Conservation (phyloP, 2,888 invertebrate species). For the Cryptocheilus praepositus region DNA sequence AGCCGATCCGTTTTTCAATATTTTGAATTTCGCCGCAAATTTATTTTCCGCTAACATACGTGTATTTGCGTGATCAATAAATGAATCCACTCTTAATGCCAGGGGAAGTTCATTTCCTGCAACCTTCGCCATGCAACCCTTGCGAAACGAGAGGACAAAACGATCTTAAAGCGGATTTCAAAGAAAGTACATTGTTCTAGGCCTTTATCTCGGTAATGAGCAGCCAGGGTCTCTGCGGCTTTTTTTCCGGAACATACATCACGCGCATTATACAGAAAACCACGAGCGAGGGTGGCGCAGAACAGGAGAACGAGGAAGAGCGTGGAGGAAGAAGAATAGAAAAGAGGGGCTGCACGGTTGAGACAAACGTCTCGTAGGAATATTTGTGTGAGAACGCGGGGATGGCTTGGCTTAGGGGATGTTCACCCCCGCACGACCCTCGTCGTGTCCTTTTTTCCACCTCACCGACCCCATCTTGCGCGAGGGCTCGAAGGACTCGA, state of each 20-base stretch:
- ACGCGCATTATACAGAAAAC: constrained; percentile 50
- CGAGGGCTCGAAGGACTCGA: constrained; percentile 47
- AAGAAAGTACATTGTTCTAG: constrained; percentile 21
- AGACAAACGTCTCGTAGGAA: constrained; percentile 40
- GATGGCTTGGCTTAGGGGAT: constrained; percentile 55
- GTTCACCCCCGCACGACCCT: constrained; percentile 21
- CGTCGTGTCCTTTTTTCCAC: not conserved
- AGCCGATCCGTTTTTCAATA: no score
- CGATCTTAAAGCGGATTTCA: constrained; percentile 35
- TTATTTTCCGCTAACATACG: no score
- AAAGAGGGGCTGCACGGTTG: constrained; percentile 17
- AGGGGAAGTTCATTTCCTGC: no score
- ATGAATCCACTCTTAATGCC: no score
- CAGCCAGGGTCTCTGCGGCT: constrained; percentile 25
- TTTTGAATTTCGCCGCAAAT: no score
- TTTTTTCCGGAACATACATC: constrained; percentile 53
- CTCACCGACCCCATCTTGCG: constrained; percentile 9
- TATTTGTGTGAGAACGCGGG: constrained; percentile 65
- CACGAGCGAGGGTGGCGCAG: constrained; percentile 21
- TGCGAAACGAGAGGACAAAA: constrained; percentile 21
- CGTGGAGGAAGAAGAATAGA: constrained; percentile 2
- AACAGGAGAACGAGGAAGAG: constrained; percentile 13
- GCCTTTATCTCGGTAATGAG: constrained; percentile 47
- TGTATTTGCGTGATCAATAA: no score
- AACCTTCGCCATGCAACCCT: no score